Base-by-base conservation (phyloP, 1,140 invertebrate genomes). In the Anoplophora glabripennis region DNA sequence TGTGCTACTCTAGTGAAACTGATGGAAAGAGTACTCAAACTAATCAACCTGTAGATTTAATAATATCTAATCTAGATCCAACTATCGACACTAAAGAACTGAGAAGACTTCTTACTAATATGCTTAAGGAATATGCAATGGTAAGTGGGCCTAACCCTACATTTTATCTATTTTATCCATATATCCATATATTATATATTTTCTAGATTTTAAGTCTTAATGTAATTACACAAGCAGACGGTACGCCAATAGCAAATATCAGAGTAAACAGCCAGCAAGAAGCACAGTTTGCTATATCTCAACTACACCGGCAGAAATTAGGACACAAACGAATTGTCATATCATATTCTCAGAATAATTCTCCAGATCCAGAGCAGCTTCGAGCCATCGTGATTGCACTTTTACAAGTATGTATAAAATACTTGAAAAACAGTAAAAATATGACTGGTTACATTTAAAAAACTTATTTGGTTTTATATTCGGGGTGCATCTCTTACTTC, bases 241-340 rank as follows among this genome's bases (percentile, higher is more conserved):
- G 86, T 14, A 86, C 83, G 47, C 81, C 83, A 45, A 79, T 85
- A 10, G 89, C 86, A 7, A 79, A 79, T 46, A 79, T 91, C 0
- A 85, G 83, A 75, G 84, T 92, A 4, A 79, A 82, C 7, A 81
- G 76, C 53, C 70, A 73, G 46, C 68, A 72, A 17, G 89, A 91
- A 63, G 91, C 90, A 10, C 87, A 92, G 66, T 89, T 86, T 70
- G 87, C 89, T 8, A 92, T 94, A 53, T 90, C 90, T 3, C 87
- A 90, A 69, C 79, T 94, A 34, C 91, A 94, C 68, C 81, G 89
- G 18, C 85, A 86, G 57, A 90, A 90, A 78, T 83, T 93, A 65
- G 92, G 91, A 8, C 87, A 86, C 64, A 93, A 92, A 67, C 78
- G 90, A 49, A 91, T 94, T 58, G 76, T 89, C 46, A 92, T 94